phyloP scores from a whole-genome alignment of 23 tunicate species.

The Botrylloides violaceus region DNA sequence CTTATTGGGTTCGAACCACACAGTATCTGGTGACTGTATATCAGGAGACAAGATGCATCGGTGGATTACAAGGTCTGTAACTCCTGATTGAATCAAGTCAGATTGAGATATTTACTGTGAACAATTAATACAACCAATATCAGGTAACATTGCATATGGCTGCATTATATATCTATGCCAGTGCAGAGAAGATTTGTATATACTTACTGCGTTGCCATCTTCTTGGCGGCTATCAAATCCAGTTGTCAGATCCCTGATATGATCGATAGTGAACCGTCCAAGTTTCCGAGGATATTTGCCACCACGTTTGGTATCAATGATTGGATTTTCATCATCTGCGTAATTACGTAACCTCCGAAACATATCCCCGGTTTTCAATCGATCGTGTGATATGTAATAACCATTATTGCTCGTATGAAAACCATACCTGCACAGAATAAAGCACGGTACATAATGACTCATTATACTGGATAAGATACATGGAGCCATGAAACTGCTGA shows the following conservation, averaged over 20 bases:
- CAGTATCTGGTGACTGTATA: no score
- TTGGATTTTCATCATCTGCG: constrained; percentile 27
- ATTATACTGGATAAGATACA: neutral
- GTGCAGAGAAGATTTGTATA: no score
- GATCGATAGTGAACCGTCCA: constrained; percentile 46
- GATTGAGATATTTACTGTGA: no score
- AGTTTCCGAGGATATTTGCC: constrained; percentile 36
- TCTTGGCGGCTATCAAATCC: constrained; percentile 70
- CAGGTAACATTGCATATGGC: no score
- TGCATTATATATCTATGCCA: no score
- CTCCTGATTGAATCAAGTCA: no score
- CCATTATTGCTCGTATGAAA: constrained; percentile 89
- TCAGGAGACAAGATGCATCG: no score
- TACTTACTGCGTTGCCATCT: constrained; percentile 57
- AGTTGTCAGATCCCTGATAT: constrained; percentile 72
- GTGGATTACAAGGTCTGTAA: no score
- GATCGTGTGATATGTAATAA: constrained; percentile 79
- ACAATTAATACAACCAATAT: no score
- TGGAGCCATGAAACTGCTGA: no score
- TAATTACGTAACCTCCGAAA: constrained; percentile 67
- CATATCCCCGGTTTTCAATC: constrained; percentile 48
- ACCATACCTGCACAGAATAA: constrained; percentile 48
- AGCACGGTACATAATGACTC: neutral
- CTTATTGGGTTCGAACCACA: no score
- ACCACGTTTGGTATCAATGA: constrained; percentile 31